These are phyloP conservation scores for Galerucella calmariensis DNA, from an alignment of 2,888 invertebrate genomes.

Conservation along the genomic window DNA sequence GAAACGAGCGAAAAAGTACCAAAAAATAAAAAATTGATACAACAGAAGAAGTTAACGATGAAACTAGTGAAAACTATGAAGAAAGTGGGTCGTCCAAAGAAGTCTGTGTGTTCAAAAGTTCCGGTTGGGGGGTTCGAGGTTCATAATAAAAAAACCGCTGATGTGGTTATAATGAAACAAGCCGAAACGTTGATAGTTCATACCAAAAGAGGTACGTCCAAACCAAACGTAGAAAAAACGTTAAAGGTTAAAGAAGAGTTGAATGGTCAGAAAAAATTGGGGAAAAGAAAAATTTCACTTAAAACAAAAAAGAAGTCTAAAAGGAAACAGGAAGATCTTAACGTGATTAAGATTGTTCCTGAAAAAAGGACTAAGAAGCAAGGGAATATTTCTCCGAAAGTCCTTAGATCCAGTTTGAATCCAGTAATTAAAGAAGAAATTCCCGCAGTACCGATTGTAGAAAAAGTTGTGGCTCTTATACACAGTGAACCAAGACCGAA, in stretches of 20 bases:
- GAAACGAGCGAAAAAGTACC: not conserved
- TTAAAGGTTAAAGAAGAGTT: not conserved
- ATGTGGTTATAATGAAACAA: constrained; percentile 1
- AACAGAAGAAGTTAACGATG: not conserved
- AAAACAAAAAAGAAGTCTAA: constrained; percentile 3
- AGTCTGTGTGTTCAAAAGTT: not conserved
- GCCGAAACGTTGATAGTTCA: constrained; percentile 5
- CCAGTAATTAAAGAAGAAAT: constrained; percentile 15
- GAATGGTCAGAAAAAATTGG: not conserved
- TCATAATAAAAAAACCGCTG: not conserved
- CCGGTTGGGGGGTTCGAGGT: not conserved
- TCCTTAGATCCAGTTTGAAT: constrained; percentile 22
- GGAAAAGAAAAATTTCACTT: not conserved
- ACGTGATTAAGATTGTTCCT: constrained; percentile 32
- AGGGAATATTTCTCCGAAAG: constrained; percentile 18
- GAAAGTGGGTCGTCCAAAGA: not conserved
- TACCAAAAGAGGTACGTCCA: not conserved
- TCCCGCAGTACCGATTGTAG: constrained; percentile 14
- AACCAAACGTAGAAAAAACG: not conserved
- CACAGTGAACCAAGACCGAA: constrained; percentile 37
- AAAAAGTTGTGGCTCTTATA: constrained; percentile 36
- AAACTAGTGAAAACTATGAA: not conserved
- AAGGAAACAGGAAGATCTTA: constrained; percentile 26
- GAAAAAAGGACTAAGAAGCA: constrained; percentile 26
- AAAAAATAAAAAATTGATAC: not conserved